phyloP scores from a whole-genome alignment of 2,113 vertebrate species.

The Lepus americanus region DNA sequence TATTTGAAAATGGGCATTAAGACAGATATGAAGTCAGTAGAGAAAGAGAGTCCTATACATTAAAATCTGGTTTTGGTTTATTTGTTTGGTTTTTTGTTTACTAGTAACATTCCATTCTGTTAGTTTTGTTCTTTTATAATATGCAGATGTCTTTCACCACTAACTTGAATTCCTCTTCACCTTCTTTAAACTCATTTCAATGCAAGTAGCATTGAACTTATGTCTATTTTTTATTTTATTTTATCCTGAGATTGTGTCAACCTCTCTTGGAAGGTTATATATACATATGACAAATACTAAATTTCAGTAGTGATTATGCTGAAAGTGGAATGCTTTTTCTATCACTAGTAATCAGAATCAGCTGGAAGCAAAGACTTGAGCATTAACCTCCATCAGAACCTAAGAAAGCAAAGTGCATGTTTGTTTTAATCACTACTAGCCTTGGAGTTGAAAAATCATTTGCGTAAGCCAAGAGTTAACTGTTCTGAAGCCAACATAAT shows the following conservation, averaged over 20 bases:
- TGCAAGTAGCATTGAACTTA: neutral
- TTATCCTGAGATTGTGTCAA: slow-evolving; percentile 37
- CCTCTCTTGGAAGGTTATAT: slow-evolving; percentile 50
- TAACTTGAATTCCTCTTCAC: neutral
- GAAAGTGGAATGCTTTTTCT: neutral
- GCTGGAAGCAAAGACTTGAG: slow-evolving; percentile 56
- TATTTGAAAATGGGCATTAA: neutral
- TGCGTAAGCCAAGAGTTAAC: neutral
- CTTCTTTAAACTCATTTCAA: neutral
- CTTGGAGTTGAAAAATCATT: slow-evolving; percentile 28
- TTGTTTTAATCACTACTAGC: neutral
- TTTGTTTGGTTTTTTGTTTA: too few species aligned
- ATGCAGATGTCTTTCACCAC: neutral
- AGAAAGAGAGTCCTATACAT: neutral
- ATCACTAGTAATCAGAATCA: slow-evolving; percentile 3
- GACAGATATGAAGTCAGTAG: neutral
- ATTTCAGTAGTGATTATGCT: slow-evolving; percentile 58
- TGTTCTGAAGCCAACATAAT: neutral
- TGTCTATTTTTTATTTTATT: slow-evolving; percentile 58
- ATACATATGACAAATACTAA: slow-evolving; percentile 27
- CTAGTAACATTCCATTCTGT: slow-evolving; percentile 13
- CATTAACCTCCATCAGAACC: slow-evolving; percentile 60
- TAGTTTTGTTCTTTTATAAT: slow-evolving; percentile 22
- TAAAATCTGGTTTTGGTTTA: neutral
- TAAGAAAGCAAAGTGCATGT: slow-evolving; percentile 47